Conservation (phyloP, 1,140 invertebrate genomes). For the Listronotus bonariensis region DNA sequence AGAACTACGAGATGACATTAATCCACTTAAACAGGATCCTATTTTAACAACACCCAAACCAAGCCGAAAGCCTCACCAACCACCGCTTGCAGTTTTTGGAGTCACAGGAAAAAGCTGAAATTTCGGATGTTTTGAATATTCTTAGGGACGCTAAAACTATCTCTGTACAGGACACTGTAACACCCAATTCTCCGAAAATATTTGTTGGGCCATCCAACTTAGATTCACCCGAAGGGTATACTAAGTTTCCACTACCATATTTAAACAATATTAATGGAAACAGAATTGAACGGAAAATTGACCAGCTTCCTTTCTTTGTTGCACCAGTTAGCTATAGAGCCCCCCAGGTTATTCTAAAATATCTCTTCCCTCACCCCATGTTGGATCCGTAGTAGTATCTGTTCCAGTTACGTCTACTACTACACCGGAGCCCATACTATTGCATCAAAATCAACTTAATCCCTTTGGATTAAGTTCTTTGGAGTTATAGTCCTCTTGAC, state of each 20-base stretch:
- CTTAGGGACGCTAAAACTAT: slow-evolving; percentile 74
- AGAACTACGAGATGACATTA: slow-evolving; percentile 48
- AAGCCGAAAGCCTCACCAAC: slow-evolving; percentile 75
- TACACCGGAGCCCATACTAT: slow-evolving; percentile 7
- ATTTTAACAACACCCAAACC: slow-evolving; percentile 46
- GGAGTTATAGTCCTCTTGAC: slow-evolving; percentile 3
- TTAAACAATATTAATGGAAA: slow-evolving; percentile 73
- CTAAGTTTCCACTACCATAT: slow-evolving; percentile 82
- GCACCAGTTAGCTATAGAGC: slow-evolving; percentile 81
- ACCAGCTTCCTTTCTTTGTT: slow-evolving; percentile 79
- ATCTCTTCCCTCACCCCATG: slow-evolving; percentile 80
- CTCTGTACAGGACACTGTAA: slow-evolving; percentile 73
- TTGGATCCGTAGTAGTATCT: slow-evolving; percentile 79
- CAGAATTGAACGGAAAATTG: slow-evolving; percentile 71
- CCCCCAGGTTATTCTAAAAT: slow-evolving; percentile 82
- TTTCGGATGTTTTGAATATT: slow-evolving; percentile 70
- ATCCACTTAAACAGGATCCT: slow-evolving; percentile 29
- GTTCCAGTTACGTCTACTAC: slow-evolving; percentile 21
- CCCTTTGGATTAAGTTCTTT: not conserved
- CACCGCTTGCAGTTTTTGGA: slow-evolving; percentile 76
- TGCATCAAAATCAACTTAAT: slow-evolving; percentile 22
- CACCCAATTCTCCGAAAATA: slow-evolving; percentile 69
- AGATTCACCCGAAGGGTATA: slow-evolving; percentile 69
- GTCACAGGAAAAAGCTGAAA: slow-evolving; percentile 57
- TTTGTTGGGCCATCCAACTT: slow-evolving; percentile 80